These are phyloP conservation scores for Euzetes globulus DNA, from an alignment of 2,888 invertebrate genomes.

Conservation along the genomic window DNA sequence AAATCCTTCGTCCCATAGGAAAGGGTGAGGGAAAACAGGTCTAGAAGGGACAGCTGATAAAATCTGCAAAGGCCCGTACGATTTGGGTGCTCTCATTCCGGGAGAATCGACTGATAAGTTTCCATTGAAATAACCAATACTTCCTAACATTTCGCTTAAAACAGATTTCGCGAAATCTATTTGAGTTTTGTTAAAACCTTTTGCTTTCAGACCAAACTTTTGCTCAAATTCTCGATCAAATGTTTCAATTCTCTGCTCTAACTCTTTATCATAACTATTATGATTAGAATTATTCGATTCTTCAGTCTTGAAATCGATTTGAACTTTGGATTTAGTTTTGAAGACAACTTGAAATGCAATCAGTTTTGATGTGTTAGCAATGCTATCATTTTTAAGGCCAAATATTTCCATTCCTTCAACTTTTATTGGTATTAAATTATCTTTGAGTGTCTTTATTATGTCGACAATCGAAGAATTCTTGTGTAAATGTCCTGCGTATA, in stretches of 20 bases:
- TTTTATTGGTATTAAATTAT: slow-evolving; percentile 58
- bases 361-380: slow-evolving; percentile 46
- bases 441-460: slow-evolving; percentile 66
- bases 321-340: slow-evolving; percentile 69
- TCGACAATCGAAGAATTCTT: slow-evolving; percentile 54
- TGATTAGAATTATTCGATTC: slow-evolving; percentile 44
- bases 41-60: slow-evolving; percentile 87
- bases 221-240: slow-evolving; percentile 74
- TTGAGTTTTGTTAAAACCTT: slow-evolving; percentile 54
- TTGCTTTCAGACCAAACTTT: slow-evolving; percentile 64
- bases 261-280: slow-evolving; percentile 55
- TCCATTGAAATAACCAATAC: slow-evolving; percentile 95
- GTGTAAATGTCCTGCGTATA: slow-evolving; percentile 3
- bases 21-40: slow-evolving; percentile 95
- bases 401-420: slow-evolving; percentile 43
- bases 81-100: slow-evolving; percentile 68
- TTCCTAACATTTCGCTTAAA: slow-evolving; percentile 87
- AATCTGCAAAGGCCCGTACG: slow-evolving; percentile 85
- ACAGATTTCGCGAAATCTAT: slow-evolving; percentile 72
- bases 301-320: slow-evolving; percentile 65
- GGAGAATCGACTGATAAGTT: slow-evolving; percentile 61
- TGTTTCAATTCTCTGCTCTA: slow-evolving; percentile 55
- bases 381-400: slow-evolving; percentile 35
- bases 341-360: slow-evolving; percentile 56
- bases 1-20: slow-evolving; percentile 99